Evolutionary conservation across 2,797 vertebrate genomes (phyloP), one percentile per base, ranked within the genome.

Genomic region (Ceryle rudis): DNA sequence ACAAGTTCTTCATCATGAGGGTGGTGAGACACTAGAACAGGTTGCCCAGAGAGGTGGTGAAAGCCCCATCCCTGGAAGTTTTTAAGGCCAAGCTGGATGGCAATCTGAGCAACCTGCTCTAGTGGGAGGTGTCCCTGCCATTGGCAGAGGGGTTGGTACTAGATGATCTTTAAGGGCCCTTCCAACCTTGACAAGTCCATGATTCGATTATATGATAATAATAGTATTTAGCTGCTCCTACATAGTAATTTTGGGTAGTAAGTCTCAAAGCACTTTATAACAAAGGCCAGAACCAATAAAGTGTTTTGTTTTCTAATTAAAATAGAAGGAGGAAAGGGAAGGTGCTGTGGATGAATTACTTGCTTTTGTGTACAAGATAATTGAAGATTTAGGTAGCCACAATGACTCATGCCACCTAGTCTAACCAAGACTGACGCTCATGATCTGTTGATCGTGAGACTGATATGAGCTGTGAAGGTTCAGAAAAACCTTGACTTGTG

Each of bases 281-380:
- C 72, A 52, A 47, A 70, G 23, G 14, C 18, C 44, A 41, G 49
- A 77, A 60, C 62, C 67, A 66, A 60, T 46, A 8, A 49, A 42
- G 70, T 11, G 39, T 20, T 94, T 72, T 79, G 37, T 80, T 93
- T 93, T 58, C 71, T 95, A 67, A 90, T 86, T 95, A 90, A 94
- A 89, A 41, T 14, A 42, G 2, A 14, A 69, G 62, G 61, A 70
- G 70, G 29, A 92, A 96, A 81, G 54, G 70, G 64, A 90, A 80
- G 66, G 69, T 86, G 55, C 78, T 70, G 60, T 21, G 44, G 60
- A 25, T 85, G 7, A 86, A 71, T 86, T 86, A 65, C 47, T 25
- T 80, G 51, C 5, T 84, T 79, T 47, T 33, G 58, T 61, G 74
- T 64, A 35, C 17, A 19, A 79, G 77, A 73, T 26, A 29, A 47